These are phyloP conservation scores for Coptotermes formosanus DNA, from an alignment of 1,140 invertebrate genomes.

Conservation along the genomic window DNA sequence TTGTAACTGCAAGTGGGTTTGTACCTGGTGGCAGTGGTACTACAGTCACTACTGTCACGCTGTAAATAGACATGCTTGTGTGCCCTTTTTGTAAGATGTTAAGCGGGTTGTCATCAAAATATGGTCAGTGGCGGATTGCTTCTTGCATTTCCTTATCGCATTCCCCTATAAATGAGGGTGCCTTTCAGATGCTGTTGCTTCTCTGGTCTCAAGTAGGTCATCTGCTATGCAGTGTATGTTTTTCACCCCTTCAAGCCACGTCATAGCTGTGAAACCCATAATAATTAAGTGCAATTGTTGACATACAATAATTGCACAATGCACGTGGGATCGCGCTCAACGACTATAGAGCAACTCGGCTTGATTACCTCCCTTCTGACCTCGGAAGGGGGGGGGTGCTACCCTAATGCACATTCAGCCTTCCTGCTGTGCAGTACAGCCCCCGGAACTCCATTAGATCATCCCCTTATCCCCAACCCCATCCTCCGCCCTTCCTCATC, in stretches of 20 bases:
- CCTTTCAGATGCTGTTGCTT: not conserved
- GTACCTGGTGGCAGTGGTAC: too few relatives aligned
- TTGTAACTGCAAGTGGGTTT: too few relatives aligned
- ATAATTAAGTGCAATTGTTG: not conserved
- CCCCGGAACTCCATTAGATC: slow-evolving; percentile 16
- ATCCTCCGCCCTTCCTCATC: not conserved
- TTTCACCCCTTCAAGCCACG: not conserved
- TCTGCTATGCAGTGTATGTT: not conserved
- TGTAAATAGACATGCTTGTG: too few relatives aligned
- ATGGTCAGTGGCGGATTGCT: too few relatives aligned
- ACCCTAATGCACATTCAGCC: slow-evolving; percentile 10
- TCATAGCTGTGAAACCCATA: not conserved
- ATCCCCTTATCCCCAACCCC: not conserved
- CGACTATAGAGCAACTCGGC: not conserved
- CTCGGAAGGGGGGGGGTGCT: not conserved
- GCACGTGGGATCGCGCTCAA: not conserved
- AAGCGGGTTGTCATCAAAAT: too few relatives aligned
- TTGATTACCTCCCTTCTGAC: slow-evolving; percentile 15
- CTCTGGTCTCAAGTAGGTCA: not conserved
- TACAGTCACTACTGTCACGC: too few relatives aligned
- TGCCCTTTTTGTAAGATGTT: too few relatives aligned
- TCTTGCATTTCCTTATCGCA: too few relatives aligned
- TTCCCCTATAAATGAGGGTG: too few relatives aligned
- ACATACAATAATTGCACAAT: not conserved
- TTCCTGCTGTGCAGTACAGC: not conserved